A percentile compares a stretch with the other conserved stretches of the same genome.
phyloP scores from a whole-genome alignment of 2,113 vertebrate genomes.

The Neogale vison region DNA sequence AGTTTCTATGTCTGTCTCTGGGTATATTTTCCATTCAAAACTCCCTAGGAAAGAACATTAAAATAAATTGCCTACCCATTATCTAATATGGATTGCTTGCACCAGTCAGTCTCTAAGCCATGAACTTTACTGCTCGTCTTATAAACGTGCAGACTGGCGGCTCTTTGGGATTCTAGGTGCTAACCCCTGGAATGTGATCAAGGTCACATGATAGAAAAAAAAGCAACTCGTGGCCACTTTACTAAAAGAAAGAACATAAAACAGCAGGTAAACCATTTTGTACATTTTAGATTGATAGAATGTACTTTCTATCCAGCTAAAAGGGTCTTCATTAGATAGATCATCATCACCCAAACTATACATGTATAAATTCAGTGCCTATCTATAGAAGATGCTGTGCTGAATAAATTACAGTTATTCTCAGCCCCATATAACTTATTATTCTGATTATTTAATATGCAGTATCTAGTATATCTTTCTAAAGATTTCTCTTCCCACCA shows the following conservation, averaged over 20 bases:
- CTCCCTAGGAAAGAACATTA: not conserved
- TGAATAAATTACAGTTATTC: not conserved
- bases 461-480: not conserved
- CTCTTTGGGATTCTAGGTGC: not conserved
- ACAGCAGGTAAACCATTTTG: not conserved
- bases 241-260: not conserved
- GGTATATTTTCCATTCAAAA: not conserved
- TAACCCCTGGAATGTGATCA: not conserved
- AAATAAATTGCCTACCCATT: not conserved
- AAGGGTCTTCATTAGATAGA: not conserved
- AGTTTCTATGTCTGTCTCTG: not conserved
- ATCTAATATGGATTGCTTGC: not conserved
- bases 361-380: not conserved
- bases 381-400: not conserved
- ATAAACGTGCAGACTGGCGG: not conserved
- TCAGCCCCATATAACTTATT: not conserved
- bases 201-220: not conserved
- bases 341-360: not conserved
- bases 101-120: not conserved
- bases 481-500: not conserved
- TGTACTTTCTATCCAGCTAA: not conserved
- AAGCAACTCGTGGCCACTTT: not conserved
- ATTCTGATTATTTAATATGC: not conserved
- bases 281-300: not conserved
- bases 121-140: not conserved